phyloP scores from a whole-genome alignment of 2,888 invertebrate species.

The Cataglyphis cursor region DNA sequence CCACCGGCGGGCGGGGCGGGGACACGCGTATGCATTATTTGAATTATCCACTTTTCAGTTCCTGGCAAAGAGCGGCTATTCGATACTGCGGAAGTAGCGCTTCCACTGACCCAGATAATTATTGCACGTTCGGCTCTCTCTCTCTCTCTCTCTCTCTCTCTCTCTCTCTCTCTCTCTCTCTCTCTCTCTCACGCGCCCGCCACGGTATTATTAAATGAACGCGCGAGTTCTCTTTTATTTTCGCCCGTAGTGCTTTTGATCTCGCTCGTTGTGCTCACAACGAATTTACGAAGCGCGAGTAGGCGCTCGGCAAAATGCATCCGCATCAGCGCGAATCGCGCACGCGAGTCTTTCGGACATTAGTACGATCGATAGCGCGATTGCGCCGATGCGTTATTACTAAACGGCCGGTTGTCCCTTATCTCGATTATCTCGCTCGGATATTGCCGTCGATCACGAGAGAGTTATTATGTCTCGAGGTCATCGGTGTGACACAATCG shows the following conservation, averaged over 20 bases:
- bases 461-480: conserved; percentile 68
- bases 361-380: conserved; percentile 30
- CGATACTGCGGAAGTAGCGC: conserved; percentile 48
- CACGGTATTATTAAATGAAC: conserved; percentile 48
- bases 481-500: conserved; percentile 55
- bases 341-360: conserved; percentile 35
- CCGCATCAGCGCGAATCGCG: conserved; percentile 29
- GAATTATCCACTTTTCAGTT: conserved; percentile 53
- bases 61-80: conserved; percentile 28
- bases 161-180: conserved; percentile 53
- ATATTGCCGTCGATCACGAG: conserved; percentile 64
- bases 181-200: conserved; percentile 9
- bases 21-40: conserved; percentile 30
- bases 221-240: conserved; percentile 36
- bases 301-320: conserved; percentile 38
- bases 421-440: conserved; percentile 59
- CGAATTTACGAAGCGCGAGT: conserved; percentile 38
- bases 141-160: too few species aligned
- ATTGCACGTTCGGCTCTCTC: conserved; percentile 53
- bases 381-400: conserved; percentile 36
- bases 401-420: conserved; percentile 50
- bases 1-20: not conserved
- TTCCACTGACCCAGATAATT: conserved; percentile 54
- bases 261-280: conserved; percentile 39
- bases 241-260: conserved; percentile 44